phyloP scores from a whole-genome alignment of 2,113 vertebrate species.

The Copsychus sechellarum region DNA sequence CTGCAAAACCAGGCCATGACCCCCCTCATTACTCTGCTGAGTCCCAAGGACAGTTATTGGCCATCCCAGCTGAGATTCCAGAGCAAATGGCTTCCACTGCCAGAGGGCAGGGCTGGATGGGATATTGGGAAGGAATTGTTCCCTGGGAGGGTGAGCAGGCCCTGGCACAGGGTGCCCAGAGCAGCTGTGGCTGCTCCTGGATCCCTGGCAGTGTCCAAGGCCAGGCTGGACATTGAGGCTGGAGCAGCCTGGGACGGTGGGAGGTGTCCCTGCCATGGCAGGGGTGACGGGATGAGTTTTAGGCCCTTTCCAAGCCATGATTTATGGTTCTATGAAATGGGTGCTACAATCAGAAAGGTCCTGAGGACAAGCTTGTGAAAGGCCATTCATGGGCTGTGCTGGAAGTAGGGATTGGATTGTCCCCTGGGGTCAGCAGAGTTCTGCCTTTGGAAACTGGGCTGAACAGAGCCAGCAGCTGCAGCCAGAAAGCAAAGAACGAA shows the following conservation, averaged over 20 bases:
- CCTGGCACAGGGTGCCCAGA: background rate
- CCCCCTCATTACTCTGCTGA: background rate
- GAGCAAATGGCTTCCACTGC: background rate
- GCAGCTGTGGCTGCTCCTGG: background rate
- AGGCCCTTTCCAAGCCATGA: background rate
- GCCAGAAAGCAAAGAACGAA: background rate
- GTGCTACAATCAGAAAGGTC: background rate
- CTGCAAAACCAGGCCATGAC: background rate
- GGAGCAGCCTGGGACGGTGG: background rate
- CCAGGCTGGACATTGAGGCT: background rate
- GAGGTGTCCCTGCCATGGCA: background rate
- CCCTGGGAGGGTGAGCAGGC: background rate
- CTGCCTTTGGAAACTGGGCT: background rate
- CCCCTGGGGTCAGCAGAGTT: background rate
- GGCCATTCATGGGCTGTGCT: background rate
- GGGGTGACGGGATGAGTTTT: background rate
- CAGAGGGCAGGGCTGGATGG: background rate
- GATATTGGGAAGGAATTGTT: background rate
- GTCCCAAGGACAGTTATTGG: background rate
- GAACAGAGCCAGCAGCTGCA: background rate
- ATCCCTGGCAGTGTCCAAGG: background rate
- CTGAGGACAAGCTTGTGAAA: background rate
- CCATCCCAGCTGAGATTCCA: background rate
- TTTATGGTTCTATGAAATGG: background rate
- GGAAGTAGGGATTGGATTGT: too few relatives aligned